phyloP scores from a whole-genome alignment of 2,888 invertebrate genomes.

The Morpho deidamia region DNA sequence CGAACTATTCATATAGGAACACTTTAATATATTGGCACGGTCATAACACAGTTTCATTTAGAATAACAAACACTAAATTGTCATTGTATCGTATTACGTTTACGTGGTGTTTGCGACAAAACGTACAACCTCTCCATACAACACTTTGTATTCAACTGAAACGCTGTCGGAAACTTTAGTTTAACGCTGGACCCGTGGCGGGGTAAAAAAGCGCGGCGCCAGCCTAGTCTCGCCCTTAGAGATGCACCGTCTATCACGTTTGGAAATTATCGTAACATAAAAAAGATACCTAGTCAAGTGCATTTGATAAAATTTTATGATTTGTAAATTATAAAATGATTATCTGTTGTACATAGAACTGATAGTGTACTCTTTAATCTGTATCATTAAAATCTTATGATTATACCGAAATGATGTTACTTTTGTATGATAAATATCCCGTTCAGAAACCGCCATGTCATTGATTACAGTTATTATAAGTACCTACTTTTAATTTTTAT shows the following conservation, averaged over 20 bases:
- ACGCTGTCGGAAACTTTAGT: constrained; percentile 33
- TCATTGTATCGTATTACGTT: constrained; percentile 40
- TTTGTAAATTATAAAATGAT: too few species aligned
- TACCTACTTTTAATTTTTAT: too few species aligned
- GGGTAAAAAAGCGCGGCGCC: constrained; percentile 77
- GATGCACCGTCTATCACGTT: constrained; percentile 48
- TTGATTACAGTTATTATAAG: too few species aligned
- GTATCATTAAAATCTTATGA: too few species aligned
- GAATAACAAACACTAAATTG: constrained; percentile 33
- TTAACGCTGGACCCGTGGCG: constrained; percentile 50
- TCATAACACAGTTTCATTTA: constrained; percentile 45
- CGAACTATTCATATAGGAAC: constrained; percentile 40
- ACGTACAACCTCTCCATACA: constrained; percentile 40
- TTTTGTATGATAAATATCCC: too few species aligned
- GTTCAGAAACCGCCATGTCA: too few species aligned
- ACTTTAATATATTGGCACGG: constrained; percentile 45
- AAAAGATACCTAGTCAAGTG: too few species aligned
- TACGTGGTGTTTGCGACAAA: constrained; percentile 32
- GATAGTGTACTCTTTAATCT: too few species aligned
- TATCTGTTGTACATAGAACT: too few species aligned
- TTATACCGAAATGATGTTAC: too few species aligned
- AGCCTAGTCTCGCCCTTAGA: constrained; percentile 73
- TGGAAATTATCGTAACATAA: constrained; percentile 45
- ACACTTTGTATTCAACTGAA: constrained; percentile 54
- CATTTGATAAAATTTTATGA: too few species aligned